Conservation (phyloP, 1,140 invertebrate genomes). For the Microplitis demolitor region DNA sequence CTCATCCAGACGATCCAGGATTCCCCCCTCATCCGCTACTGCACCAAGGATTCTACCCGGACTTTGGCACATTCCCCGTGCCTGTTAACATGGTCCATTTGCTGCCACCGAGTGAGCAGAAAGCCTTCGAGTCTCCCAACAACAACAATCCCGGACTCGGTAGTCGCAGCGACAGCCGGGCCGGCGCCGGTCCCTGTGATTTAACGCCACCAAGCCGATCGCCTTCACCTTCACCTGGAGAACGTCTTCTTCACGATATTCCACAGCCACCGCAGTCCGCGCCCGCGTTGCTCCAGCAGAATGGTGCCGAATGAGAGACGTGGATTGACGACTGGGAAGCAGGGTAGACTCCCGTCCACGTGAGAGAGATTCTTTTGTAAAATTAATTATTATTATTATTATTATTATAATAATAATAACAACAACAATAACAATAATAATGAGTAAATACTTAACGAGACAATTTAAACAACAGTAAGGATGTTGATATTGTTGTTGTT, state of each 20-base stretch:
- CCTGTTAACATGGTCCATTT: constrained; percentile 83
- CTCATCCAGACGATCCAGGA: constrained; percentile 42
- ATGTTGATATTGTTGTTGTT: too few relatives aligned
- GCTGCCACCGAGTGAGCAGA: constrained; percentile 76
- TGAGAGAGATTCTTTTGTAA: neutral
- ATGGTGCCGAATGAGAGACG: constrained; percentile 50
- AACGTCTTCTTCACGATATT: constrained; percentile 41
- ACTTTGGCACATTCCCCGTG: constrained; percentile 78
- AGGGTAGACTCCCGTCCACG: neutral
- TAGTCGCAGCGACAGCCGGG: constrained; percentile 18
- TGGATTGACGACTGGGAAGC: neutral
- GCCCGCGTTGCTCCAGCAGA: constrained; percentile 55
- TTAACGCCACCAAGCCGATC: constrained; percentile 22
- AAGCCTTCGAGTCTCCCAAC: constrained; percentile 45
- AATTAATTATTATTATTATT: constrained; percentile 1
- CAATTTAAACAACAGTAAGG: too few relatives aligned
- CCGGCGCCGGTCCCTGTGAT: constrained; percentile 23
- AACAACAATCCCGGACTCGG: constrained; percentile 24
- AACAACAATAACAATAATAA: too few relatives aligned
- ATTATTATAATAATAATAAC: too few relatives aligned
- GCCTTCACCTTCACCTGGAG: constrained; percentile 36
- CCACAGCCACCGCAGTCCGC: constrained; percentile 50
- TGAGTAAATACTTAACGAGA: too few relatives aligned
- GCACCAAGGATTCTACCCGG: constrained; percentile 75
- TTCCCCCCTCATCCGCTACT: constrained; percentile 71